These are phyloP conservation scores for Empis stercorea DNA, from an alignment of 2,888 invertebrate species.

Conservation along the genomic window DNA sequence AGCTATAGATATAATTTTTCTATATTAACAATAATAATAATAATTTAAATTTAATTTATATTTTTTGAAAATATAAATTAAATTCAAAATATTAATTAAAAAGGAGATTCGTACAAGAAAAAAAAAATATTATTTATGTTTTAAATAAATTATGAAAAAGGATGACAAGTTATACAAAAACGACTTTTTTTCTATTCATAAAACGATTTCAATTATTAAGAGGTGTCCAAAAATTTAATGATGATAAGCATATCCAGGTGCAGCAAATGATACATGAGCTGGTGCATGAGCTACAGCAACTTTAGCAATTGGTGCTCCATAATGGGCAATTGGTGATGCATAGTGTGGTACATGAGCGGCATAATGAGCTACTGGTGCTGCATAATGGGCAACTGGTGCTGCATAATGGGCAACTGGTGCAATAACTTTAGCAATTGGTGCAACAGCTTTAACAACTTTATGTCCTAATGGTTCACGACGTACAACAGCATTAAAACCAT, in stretches of 20 bases:
- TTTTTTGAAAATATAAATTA: neutral
- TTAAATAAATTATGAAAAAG: neutral
- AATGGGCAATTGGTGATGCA: slow-evolving; percentile 18
- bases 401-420: slow-evolving; percentile 25
- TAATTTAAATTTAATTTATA: neutral
- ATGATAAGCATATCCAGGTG: slow-evolving; percentile 14
- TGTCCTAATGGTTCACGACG: slow-evolving; percentile 38
- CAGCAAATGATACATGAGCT: slow-evolving; percentile 15
- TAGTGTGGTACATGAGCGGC: slow-evolving; percentile 14
- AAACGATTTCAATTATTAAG: too few relatives aligned
- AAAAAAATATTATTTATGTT: neutral
- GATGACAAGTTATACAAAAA: neutral
- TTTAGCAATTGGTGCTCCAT: slow-evolving; percentile 9
- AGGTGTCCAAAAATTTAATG: too few relatives aligned
- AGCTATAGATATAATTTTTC: too few relatives aligned
- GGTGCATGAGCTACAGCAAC: slow-evolving; percentile 17
- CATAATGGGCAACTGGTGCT: slow-evolving; percentile 21
- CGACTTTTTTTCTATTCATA: too few relatives aligned
- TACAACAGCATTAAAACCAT: slow-evolving; percentile 44
- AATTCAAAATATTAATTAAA: too few relatives aligned
- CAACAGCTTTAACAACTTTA: slow-evolving; percentile 30
- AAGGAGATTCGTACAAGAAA: neutral
- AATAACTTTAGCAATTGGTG: slow-evolving; percentile 28
- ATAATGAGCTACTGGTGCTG: slow-evolving; percentile 18
- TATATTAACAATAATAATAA: too few relatives aligned